Evolutionary conservation across 2,113 vertebrate genomes (phyloP), one percentile per base, ranked within the genome.

Genomic region (Macrotus californicus): DNA sequence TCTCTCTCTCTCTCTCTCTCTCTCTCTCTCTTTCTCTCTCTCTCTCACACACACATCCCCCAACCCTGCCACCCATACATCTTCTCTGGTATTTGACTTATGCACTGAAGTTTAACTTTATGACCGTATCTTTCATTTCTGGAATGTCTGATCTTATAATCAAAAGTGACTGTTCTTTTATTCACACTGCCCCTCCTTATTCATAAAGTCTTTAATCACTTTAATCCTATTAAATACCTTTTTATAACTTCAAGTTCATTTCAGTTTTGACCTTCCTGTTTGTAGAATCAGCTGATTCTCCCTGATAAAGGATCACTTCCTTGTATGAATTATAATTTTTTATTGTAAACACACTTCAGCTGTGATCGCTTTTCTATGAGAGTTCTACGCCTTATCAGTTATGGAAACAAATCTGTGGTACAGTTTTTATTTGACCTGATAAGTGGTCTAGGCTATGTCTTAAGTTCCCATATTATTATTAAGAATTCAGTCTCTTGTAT

Each of bases 141-240:
- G 29, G 31, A 79, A 94, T 31, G 48, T 26, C 34, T 79, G 22
- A n/a, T 87, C 91, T 79, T 88, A 52, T 70, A 77, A 86, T 80
- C 46, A 92, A 94, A 96, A 88, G 67, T 80, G 16, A 16, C 29
- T 83, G 11, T 87, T 87, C 39, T 94, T 69, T 75, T 9, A 75
- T 41, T 81, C 50, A 87, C 22, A 59, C 48, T 76, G n/a, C 79
- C n/a, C 50, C 18, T 59, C 59, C 18, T 87, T 26, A 75, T 76
- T 59, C 43, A 66, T 70, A 56, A 91, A 83, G 50, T n/a, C 36
- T 91, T 75, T 67, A 31, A 67, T 81, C 41, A 81, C 76, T 82
- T 81, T 76, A 91, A 70, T 56, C 8, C 12, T 39, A 64, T 18
- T 36, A 76, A 56, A 46, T 39, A 54, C 11, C 3, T 0, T 77